A percentile compares a stretch with the other conserved stretches of the same genome.
These are phyloP conservation scores for Neopipo cinnamomea DNA, from an alignment of 2,113 vertebrate species.

Conservation along the genomic window DNA sequence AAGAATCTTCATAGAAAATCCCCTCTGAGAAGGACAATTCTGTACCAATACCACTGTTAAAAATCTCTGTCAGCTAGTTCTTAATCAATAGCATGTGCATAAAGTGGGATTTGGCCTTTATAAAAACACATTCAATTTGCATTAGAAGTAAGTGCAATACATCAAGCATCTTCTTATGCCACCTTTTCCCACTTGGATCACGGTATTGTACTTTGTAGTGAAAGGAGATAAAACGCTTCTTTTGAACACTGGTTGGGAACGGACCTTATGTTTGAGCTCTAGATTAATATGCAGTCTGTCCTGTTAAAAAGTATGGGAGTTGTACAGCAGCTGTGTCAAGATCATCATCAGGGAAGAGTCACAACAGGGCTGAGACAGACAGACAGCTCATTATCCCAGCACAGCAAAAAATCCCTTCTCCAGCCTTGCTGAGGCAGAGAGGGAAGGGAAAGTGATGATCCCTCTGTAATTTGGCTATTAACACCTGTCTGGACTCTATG, in stretches of 20 bases:
- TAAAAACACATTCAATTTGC: background rate
- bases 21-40: conserved; percentile 12
- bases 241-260: background rate
- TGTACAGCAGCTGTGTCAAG: background rate
- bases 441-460: background rate
- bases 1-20: background rate
- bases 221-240: background rate
- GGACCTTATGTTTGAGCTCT: background rate
- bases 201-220: background rate
- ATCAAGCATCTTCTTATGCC: background rate
- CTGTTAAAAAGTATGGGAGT: background rate
- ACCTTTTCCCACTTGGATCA: background rate
- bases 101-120: background rate
- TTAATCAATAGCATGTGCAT: background rate
- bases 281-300: background rate
- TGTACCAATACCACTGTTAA: background rate
- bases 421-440: background rate
- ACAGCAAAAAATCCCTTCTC: background rate
- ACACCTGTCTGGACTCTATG: background rate
- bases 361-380: background rate
- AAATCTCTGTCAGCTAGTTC: conserved; percentile 3
- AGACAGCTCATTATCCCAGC: background rate
- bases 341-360: background rate
- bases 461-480: background rate
- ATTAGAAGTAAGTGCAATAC: background rate